Evolutionary conservation across 2,888 invertebrate genomes (phyloP).

Genomic region (Minunthozetes semirufus): DNA sequence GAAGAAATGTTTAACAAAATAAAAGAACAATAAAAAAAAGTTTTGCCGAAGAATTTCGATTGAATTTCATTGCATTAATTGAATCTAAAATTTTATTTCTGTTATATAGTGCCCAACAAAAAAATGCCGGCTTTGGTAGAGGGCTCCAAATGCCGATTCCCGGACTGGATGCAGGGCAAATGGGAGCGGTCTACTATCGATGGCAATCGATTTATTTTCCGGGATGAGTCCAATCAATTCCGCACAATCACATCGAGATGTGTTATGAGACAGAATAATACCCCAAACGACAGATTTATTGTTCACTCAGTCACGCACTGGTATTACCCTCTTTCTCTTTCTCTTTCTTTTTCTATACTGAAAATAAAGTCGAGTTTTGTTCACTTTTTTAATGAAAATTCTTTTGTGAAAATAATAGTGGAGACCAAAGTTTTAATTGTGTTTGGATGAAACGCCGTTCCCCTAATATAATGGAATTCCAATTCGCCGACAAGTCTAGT

Average conservation of each 20-base stretch:
- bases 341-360: not conserved
- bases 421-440: slow-evolving; percentile 58
- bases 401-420: too few relatives aligned
- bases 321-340: slow-evolving; percentile 44
- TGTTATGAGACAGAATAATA: slow-evolving; percentile 46
- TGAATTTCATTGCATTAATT: not conserved
- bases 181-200: slow-evolving; percentile 57
- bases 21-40: too few relatives aligned
- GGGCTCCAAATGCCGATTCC: slow-evolving; percentile 52
- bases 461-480: slow-evolving; percentile 58
- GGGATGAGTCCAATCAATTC: slow-evolving; percentile 53
- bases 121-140: slow-evolving; percentile 42
- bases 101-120: slow-evolving; percentile 38
- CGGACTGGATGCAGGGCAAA: slow-evolving; percentile 58
- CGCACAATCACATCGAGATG: slow-evolving; percentile 55
- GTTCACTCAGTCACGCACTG: slow-evolving; percentile 56
- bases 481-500: slow-evolving; percentile 47
- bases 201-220: slow-evolving; percentile 52
- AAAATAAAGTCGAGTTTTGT: slow-evolving; percentile 9
- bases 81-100: not conserved
- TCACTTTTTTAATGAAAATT: slow-evolving; percentile 2
- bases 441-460: slow-evolving; percentile 57
- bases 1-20: too few relatives aligned
- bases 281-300: slow-evolving; percentile 51
- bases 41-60: not conserved